Base-by-base conservation (phyloP, 2,113 vertebrate species). In the Lethenteron camtschaticum region DNA sequence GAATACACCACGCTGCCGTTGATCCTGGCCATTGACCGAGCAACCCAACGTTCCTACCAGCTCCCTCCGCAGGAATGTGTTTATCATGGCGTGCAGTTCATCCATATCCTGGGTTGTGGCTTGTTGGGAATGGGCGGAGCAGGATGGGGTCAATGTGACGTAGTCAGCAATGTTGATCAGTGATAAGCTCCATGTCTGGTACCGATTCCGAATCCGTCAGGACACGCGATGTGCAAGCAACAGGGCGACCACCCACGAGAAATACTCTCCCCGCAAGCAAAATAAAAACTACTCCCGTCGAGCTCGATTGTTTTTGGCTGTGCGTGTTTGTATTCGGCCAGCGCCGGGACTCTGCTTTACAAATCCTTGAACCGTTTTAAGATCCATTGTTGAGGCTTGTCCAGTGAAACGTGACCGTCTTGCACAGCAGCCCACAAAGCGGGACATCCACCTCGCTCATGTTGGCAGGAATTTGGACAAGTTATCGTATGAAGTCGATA, bases 401-500 rank as follows among this genome's bases (percentile, higher is more conserved):
- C n/a, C 63, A 66, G 63, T n/a, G 24, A 24, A 66, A 66, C 10
- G 9, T 24, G n/a, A 66, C 63, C 9, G 9, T 24, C 8, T n/a
- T 24, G n/a, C 24, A 16, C n/a, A n/a, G 24, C n/a, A 9, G 63
- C n/a, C 24, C 63, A 66, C 63, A 11, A 8, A 66, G 63, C n/a
- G 63, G 63, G n/a, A 16, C 24, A 24, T 24, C 24, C 24, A 24
- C 24, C n/a, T 66, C 63, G 24, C 63, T 66, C 24, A 66, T n/a
- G 63, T 66, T 66, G 63, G 63, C n/a, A 66, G n/a, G 24, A 11
- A 66, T 24, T 66, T 66, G n/a, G n/a, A n/a, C 11, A 66, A 66
- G 24, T 66, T 24, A 16, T 6, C 41, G 41, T 41, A 41, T 41
- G 41, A 41, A 41, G 41, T 41, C 41, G 41, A 41, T 41, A 41